Evolutionary conservation across 2,888 invertebrate genomes (phyloP).

Genomic region (Netelia melanura): DNA sequence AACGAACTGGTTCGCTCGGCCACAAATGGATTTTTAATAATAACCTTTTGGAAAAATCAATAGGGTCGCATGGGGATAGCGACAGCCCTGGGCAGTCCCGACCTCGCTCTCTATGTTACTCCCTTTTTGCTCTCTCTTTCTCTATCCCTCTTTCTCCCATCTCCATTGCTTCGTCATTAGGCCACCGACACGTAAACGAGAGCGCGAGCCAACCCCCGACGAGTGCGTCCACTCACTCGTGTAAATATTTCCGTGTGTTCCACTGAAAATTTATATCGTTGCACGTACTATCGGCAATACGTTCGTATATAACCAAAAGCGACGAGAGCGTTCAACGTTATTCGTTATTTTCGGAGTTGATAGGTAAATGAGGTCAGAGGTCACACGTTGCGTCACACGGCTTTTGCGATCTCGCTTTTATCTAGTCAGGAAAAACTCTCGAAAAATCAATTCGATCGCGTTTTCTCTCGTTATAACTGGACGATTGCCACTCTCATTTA

Average conservation of each 20-base stretch:
- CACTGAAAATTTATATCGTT: slow-evolving; percentile 43
- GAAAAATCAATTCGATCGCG: slow-evolving; percentile 39
- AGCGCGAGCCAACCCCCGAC: slow-evolving; percentile 34
- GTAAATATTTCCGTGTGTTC: slow-evolving; percentile 67
- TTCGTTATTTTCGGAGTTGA: slow-evolving; percentile 39
- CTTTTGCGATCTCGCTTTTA: slow-evolving; percentile 4
- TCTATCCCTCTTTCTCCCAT: slow-evolving; percentile 37
- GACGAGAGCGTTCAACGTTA: slow-evolving; percentile 41
- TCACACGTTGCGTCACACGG: slow-evolving; percentile 22
- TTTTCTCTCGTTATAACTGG: slow-evolving; percentile 21
- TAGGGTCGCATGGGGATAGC: slow-evolving; percentile 44
- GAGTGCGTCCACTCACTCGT: slow-evolving; percentile 53
- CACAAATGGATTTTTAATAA: slow-evolving; percentile 74
- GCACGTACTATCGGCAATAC: slow-evolving; percentile 46
- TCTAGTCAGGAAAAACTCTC: slow-evolving; percentile 27
- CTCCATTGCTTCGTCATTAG: slow-evolving; percentile 76
- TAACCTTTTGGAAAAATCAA: slow-evolving; percentile 70
- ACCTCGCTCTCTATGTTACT: slow-evolving; percentile 33
- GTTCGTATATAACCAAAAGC: slow-evolving; percentile 17
- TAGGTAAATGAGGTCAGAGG: slow-evolving; percentile 49
- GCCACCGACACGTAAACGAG: slow-evolving; percentile 64
- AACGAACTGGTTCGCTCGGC: slow-evolving; percentile 61
- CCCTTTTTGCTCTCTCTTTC: too few species aligned
- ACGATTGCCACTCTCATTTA: slow-evolving; percentile 11
- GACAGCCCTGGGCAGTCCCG: slow-evolving; percentile 14